Conservation (phyloP, 2,888 invertebrate species). For the Coenonympha glycerion region DNA sequence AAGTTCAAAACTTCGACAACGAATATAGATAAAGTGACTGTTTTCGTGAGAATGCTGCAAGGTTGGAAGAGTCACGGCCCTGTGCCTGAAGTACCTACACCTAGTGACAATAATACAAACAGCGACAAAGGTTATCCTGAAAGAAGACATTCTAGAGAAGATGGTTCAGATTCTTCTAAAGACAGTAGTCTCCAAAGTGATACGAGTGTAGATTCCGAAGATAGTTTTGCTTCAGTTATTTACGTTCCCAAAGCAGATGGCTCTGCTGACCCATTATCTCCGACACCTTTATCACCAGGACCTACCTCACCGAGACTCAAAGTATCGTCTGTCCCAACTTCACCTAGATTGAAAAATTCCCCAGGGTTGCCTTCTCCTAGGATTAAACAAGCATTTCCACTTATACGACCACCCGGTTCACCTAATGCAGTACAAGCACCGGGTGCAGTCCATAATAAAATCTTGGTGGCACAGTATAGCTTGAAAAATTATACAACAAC, state of each 20-base stretch:
- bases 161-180: conserved; percentile 91
- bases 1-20: conserved; percentile 89
- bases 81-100: conserved; percentile 63
- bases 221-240: conserved; percentile 94
- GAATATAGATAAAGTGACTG: conserved; percentile 88
- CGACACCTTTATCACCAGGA: conserved; percentile 77
- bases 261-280: conserved; percentile 74
- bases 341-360: conserved; percentile 82
- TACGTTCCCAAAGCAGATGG: conserved; percentile 90
- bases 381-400: conserved; percentile 79
- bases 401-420: conserved; percentile 77
- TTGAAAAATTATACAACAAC: conserved; percentile 67
- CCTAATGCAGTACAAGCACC: conserved; percentile 74
- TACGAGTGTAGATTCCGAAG: conserved; percentile 94
- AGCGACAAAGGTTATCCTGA: conserved; percentile 73
- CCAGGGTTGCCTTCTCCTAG: conserved; percentile 81
- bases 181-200: conserved; percentile 94
- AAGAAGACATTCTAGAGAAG: conserved; percentile 87
- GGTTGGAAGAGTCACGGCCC: conserved; percentile 82
- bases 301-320: conserved; percentile 78
- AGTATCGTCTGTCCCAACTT: conserved; percentile 85
- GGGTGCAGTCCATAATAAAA: conserved; percentile 67
- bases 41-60: conserved; percentile 89
- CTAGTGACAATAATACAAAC: conserved; percentile 61
- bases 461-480: conserved; percentile 76